Percentiles rank a stretch among this genome's conserved stretches.
These are phyloP conservation scores for Bostrychus sinensis DNA, from an alignment of 2,113 vertebrate species.

Conservation along the genomic window DNA sequence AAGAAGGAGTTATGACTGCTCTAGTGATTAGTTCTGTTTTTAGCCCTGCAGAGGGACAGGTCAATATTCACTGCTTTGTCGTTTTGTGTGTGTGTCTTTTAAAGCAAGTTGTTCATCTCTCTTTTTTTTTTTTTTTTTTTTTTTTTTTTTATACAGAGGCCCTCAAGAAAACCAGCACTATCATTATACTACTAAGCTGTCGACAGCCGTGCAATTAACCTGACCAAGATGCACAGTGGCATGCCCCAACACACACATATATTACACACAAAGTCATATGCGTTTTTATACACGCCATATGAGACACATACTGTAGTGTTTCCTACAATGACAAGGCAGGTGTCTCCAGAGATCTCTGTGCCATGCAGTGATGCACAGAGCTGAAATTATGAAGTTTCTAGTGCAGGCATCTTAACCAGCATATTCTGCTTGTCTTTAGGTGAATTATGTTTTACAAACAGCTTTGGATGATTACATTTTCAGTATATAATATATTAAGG, in stretches of 20 bases:
- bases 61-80: constrained; percentile 73
- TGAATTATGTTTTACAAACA: background rate
- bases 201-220: constrained; percentile 74
- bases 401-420: background rate
- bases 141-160: constrained; percentile 46
- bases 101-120: constrained; percentile 40
- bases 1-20: constrained; percentile 69
- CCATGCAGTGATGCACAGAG: background rate
- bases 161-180: constrained; percentile 57
- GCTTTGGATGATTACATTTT: no score
- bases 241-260: constrained; percentile 17
- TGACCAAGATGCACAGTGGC: constrained; percentile 36
- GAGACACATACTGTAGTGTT: constrained; percentile 5
- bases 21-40: constrained; percentile 79
- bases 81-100: constrained; percentile 21
- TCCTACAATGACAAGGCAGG: constrained; percentile 3
- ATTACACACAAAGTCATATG: constrained; percentile 20
- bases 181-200: constrained; percentile 69
- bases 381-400: background rate
- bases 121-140: constrained; percentile 48
- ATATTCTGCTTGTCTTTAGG: background rate
- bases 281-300: constrained; percentile 20
- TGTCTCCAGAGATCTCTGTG: background rate
- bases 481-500: background rate
- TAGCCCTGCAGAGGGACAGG: constrained; percentile 66